These are phyloP conservation scores for Elaphurus davidianus DNA, from an alignment of 2,113 vertebrate genomes.

Conservation along the genomic window DNA sequence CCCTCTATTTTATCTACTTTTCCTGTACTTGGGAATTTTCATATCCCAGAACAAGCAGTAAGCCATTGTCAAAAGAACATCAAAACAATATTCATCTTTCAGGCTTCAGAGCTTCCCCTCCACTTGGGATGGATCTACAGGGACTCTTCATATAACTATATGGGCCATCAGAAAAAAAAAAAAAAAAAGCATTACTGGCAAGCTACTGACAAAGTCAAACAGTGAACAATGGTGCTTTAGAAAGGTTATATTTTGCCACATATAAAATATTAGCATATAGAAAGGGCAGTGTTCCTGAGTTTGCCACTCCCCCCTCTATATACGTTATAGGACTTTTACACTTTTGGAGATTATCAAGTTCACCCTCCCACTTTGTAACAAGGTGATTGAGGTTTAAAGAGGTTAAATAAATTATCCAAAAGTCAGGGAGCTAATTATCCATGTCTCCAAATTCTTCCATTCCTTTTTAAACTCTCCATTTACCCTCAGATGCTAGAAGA, in stretches of 20 bases:
- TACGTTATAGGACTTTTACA: not conserved
- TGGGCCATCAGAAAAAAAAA: not conserved
- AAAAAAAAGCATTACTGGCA: not conserved
- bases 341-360: not conserved
- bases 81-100: not conserved
- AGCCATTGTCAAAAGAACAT: not conserved
- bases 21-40: not conserved
- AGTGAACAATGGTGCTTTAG: not conserved
- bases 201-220: not conserved
- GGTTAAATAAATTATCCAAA: not conserved
- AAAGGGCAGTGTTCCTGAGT: not conserved
- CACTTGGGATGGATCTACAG: not conserved
- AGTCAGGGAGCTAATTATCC: not conserved
- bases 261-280: not conserved
- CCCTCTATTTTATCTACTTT: not conserved
- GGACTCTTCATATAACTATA: not conserved
- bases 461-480: not conserved
- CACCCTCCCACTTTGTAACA: not conserved
- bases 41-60: not conserved
- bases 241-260: not conserved
- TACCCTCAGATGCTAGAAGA: conserved; percentile 9
- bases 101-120: not conserved
- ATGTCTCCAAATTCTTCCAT: not conserved
- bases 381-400: not conserved
- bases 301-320: not conserved